Percentiles rank a stretch among this genome's conserved stretches.
These are phyloP conservation scores for Zelleria hepariella DNA, from an alignment of 2,888 invertebrate species.

Conservation along the genomic window DNA sequence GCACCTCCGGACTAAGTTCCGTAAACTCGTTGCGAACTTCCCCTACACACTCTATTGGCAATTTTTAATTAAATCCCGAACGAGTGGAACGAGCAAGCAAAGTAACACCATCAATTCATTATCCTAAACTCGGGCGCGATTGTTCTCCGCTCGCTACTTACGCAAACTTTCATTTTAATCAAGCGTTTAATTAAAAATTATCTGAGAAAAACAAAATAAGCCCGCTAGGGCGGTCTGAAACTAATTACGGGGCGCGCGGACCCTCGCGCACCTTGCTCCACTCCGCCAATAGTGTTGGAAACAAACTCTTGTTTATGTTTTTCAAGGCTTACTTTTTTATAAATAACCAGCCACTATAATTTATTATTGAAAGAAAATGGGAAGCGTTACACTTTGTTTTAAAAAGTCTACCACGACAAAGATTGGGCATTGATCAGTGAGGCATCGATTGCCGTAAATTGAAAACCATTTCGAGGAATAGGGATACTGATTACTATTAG, in stretches of 20 bases:
- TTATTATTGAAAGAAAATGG: too few relatives aligned
- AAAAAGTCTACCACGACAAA: too few relatives aligned
- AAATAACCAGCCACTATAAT: too few relatives aligned
- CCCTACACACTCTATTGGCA: conserved; percentile 70
- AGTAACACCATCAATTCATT: conserved; percentile 73
- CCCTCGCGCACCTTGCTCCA: background rate
- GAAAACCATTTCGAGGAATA: too few relatives aligned
- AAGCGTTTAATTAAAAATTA: conserved; percentile 73
- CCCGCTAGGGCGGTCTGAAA: conserved; percentile 69
- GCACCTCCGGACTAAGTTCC: conserved; percentile 60
- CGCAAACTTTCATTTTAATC: conserved; percentile 73
- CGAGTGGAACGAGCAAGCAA: conserved; percentile 59
- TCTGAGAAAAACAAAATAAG: conserved; percentile 73
- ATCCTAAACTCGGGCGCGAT: conserved; percentile 71
- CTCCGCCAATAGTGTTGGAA: background rate
- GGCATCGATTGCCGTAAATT: too few relatives aligned
- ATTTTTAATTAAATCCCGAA: conserved; percentile 71
- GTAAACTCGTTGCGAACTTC: conserved; percentile 68
- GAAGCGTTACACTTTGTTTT: too few relatives aligned
- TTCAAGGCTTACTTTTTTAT: too few relatives aligned
- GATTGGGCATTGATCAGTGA: too few relatives aligned
- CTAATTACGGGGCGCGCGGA: conserved; percentile 58
- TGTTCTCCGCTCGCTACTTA: conserved; percentile 71
- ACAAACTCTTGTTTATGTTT: too few relatives aligned
- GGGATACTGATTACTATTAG: too few relatives aligned